Evolutionary conservation across 30 jellyfish, hydroid and myxozoan species (phyloP), one percentile per base, ranked within the genome.

Genomic region (Chrysaora quinquecirrha): DNA sequence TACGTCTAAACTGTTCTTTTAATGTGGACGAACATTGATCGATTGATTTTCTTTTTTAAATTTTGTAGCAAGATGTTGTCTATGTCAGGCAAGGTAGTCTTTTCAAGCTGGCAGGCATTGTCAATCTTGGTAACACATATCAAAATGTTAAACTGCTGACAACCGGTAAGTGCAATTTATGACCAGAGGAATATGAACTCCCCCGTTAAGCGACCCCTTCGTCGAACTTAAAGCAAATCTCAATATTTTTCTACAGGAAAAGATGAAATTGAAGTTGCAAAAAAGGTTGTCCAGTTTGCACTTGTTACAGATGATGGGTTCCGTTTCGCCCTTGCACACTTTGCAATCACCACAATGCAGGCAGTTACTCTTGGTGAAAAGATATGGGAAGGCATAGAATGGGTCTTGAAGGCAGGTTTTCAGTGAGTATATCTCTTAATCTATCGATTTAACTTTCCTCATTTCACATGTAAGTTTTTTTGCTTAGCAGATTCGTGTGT

Each of bases 401-500:
- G 78, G 78, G 16, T 28, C 78, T 38, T 65, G 30, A 27, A 31
- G 34, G 78, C 78, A 2, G 78, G 78, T 65, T 65, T 65, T 31
- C 22, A 30, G 50, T 65, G 34, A 31, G 56, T 65, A 30, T 1
- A 61, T 19, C n/a, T 38, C 30, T 65, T 24, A 3, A 65, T 43
- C 58, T 16, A 43, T 43, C 58, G 58, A 16, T 43, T 43, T 9
- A 43, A 43, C 58, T 43, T 43, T 43, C 16, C 58, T 43, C 58
- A 43, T 43, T 43, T 43, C 58, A 43, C 58, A 43, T 43, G 9
- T 43, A 43, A 43, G 58, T 43, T 43, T 43, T n/a, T 43, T 43
- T 43, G 58, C 58, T 43, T 43, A 43, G 58, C 58, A 43, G 58
- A 43, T 43, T 43, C 58, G 58, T 43, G 58, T 43, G 58, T 43